These are phyloP conservation scores for Syrrhaptes paradoxus DNA, from an alignment of 2,113 vertebrate genomes.

Conservation along the genomic window DNA sequence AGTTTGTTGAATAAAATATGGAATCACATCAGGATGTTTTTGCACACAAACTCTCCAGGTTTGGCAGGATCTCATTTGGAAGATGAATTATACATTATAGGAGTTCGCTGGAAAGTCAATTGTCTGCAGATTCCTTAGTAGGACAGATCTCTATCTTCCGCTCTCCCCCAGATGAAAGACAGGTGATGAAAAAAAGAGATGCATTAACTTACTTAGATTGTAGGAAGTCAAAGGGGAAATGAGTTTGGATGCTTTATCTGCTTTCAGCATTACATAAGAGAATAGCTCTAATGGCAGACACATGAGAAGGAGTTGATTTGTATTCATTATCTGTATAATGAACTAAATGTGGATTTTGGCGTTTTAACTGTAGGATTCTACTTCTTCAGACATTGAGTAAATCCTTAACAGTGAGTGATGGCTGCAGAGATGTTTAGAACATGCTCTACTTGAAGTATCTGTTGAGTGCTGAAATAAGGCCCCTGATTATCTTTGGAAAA, in stretches of 20 bases:
- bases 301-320: not conserved
- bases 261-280: not conserved
- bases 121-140: not conserved
- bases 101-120: not conserved
- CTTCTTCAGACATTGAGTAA: not conserved
- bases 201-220: not conserved
- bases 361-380: not conserved
- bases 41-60: not conserved
- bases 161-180: not conserved
- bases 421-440: not conserved
- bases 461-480: not conserved
- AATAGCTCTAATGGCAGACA: not conserved
- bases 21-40: not conserved
- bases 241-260: not conserved
- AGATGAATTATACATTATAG: conserved; percentile 23
- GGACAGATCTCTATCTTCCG: not conserved
- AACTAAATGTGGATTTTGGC: not conserved
- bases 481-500: not conserved
- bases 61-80: not conserved
- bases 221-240: conserved; percentile 22
- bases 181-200: not conserved
- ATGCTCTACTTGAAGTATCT: not conserved
- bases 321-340: not conserved
- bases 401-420: not conserved
- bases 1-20: not conserved